Conservation (phyloP, 1,140 invertebrate species). For the Linepithema humile region DNA sequence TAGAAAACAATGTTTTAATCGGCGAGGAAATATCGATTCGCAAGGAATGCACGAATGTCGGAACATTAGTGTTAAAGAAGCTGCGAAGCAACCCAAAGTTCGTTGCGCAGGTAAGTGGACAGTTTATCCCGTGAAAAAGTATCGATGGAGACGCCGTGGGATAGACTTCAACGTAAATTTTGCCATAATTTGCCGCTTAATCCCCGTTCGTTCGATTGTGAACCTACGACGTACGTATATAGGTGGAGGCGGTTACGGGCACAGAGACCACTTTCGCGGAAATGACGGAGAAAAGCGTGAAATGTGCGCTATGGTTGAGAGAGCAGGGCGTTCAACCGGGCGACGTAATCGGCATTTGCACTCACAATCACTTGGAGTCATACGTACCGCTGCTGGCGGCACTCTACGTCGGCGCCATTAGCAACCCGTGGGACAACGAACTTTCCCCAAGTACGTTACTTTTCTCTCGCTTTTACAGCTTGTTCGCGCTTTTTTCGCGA, state of each 20-base stretch:
- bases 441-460: conserved; percentile 50
- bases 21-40: conserved; percentile 31
- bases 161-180: conserved; percentile 38
- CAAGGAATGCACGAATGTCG: conserved; percentile 43
- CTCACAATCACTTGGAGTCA: conserved; percentile 82
- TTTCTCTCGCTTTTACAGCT: conserved; percentile 21
- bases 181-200: not conserved
- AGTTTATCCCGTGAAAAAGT: not conserved
- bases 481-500: not conserved
- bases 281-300: conserved; percentile 57
- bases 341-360: conserved; percentile 81
- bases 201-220: not conserved
- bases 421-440: conserved; percentile 67
- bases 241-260: conserved; percentile 46
- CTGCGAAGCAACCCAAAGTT: conserved; percentile 41
- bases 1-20: conserved; percentile 51
- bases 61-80: conserved; percentile 46
- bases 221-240: not conserved
- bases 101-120: conserved; percentile 55
- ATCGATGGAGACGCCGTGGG: not conserved
- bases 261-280: conserved; percentile 38
- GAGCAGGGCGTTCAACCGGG: conserved; percentile 79
- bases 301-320: conserved; percentile 47
- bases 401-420: conserved; percentile 80
- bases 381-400: conserved; percentile 82